Base-by-base conservation (phyloP, 1,140 invertebrate genomes). In the Trichonephila clavata region DNA sequence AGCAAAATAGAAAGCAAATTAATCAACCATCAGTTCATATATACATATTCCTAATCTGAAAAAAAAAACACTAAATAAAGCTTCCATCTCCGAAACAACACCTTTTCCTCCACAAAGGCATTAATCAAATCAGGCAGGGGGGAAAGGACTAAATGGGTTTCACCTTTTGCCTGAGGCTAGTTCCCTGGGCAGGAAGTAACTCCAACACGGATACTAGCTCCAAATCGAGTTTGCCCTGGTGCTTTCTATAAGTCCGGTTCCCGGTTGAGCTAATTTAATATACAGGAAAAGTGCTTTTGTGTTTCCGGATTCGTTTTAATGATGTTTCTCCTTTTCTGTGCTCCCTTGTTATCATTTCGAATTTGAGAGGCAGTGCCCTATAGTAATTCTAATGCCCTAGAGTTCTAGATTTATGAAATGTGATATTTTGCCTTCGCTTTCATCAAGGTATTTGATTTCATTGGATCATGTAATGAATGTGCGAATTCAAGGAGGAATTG, bases 181-280 rank as follows among this genome's bases (percentile, higher is more conserved):
- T 57, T 86, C 84, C 6, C 24, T 16, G 21, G 80, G 39, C 20
- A 14, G 50, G 80, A n/a, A n/a, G 50, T 21, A 21, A n/a, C 59
- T 63, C 59, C 84, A 20, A 59, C 16, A 60, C 21, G 59, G 50
- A 61, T 86, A 20, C 57, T 39, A 24, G 84, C 18, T 43, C 14
- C 59, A 86, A 86, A 86, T 86, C 24, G 84, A 86, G 84, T 86
- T 86, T 86, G 24, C 5, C 84, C 24, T 10, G 24, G 71, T 24
- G 14, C n/a, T 39, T 39, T 50, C 80, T 43, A 50, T 8, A 0
- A 86, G 59, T 18, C 43, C 84, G n/a, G 57, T 16, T 2, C 27
- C 59, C 24, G 39, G 59, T 27, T 86, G 59, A 24, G 84, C 50
- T 86, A 86, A 86, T 60, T 86, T 16, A 61, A 86, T 86, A 60